Evolutionary conservation across 2,113 vertebrate genomes (phyloP).

Genomic region (Colius striatus): DNA sequence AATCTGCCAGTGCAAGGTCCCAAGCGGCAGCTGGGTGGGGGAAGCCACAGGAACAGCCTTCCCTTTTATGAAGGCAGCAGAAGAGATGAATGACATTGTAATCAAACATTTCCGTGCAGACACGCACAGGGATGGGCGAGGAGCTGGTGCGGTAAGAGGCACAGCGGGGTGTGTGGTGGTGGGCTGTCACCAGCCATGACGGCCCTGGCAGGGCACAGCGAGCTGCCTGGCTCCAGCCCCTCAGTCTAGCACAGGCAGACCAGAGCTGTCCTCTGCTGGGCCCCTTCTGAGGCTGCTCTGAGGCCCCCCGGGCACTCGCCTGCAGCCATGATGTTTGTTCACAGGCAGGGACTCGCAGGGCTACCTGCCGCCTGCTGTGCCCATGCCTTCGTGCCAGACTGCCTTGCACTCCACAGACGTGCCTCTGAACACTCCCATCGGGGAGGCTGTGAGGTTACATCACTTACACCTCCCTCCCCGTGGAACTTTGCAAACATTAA

Average conservation of each 20-base stretch:
- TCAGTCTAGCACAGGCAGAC: fast-evolving
- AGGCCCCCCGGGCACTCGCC: neutral
- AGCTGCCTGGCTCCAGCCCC: neutral
- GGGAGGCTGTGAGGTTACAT: neutral
- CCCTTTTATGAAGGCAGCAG: neutral
- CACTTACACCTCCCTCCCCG: neutral
- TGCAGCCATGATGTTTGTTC: neutral
- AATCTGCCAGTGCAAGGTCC: neutral
- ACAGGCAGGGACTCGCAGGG: fast-evolving
- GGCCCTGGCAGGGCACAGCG: fast-evolving
- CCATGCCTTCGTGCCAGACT: neutral
- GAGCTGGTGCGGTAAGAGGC: neutral
- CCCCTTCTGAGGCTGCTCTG: neutral
- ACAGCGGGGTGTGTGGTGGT: neutral
- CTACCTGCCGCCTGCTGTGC: neutral
- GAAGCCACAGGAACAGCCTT: neutral
- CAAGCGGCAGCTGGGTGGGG: neutral
- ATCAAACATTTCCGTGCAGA: neutral
- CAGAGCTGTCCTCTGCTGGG: neutral
- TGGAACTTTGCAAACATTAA: neutral
- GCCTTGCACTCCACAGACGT: neutral
- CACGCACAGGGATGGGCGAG: neutral
- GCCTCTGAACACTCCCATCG: neutral
- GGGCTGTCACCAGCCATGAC: neutral
- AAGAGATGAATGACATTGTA: neutral